phyloP scores from a whole-genome alignment of 2,888 invertebrate species.

The Polyploca ridens region DNA sequence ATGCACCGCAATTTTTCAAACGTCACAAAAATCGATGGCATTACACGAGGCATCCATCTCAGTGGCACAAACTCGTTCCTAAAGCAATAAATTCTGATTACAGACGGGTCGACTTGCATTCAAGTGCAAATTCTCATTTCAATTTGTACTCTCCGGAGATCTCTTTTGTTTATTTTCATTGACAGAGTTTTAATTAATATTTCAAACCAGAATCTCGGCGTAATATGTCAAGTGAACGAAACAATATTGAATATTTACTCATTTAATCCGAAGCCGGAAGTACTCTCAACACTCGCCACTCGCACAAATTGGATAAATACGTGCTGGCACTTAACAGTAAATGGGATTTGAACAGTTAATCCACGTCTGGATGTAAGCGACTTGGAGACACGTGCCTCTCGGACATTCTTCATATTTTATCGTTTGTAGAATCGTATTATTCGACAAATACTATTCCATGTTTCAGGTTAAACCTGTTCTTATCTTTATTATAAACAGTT shows the following conservation, averaged over 20 bases:
- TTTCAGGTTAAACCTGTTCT: background rate
- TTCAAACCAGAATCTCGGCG: constrained; percentile 16
- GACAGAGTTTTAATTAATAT: constrained; percentile 24
- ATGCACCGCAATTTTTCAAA: constrained; percentile 20
- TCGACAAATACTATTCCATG: background rate
- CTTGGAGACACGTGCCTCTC: background rate
- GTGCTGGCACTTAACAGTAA: constrained; percentile 13
- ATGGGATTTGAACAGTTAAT: constrained; percentile 11
- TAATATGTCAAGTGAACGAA: constrained; percentile 1
- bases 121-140: constrained; percentile 61
- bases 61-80: constrained; percentile 53
- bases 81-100: constrained; percentile 67
- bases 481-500: background rate
- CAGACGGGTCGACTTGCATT: constrained; percentile 55
- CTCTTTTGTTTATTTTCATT: constrained; percentile 34
- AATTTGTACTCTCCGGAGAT: constrained; percentile 44
- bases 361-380: constrained; percentile 5
- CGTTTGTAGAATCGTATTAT: background rate
- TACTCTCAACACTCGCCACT: background rate
- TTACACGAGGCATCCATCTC: constrained; percentile 53
- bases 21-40: constrained; percentile 31
- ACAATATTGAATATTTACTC: constrained; percentile 13
- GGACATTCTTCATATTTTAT: background rate
- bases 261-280: constrained; percentile 21
- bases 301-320: constrained; percentile 16